Evolutionary conservation across 2,797 vertebrate species (phyloP), one percentile per base, ranked within the genome.

Genomic region (Kryptolebias ocellatus): DNA sequence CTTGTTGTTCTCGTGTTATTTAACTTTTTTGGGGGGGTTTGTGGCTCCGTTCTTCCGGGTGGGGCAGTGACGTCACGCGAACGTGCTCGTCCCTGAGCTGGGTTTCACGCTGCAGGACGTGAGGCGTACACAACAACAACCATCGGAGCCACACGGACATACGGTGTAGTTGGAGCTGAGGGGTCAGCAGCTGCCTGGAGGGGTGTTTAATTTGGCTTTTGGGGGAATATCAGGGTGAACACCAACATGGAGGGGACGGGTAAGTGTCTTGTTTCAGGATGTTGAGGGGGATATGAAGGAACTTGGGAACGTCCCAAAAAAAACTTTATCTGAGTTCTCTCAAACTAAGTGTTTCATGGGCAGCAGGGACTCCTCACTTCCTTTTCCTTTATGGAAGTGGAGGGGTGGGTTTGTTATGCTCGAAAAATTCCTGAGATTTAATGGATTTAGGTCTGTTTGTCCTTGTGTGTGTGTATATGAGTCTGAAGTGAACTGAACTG

Each of bases 191-290:
- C 12, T 59, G 27, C 4, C 1, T 15, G 3, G 37, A 47, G 44
- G 52, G 20, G 20, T 24, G 20, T 2, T 60, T 44, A 50, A 2
- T 4, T 50, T 49, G 11, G 14, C 44, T 49, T 15, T 12, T 24
- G 20, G 12, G 8, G 62, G 42, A 56, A n/a, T 2, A 2, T 14
- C 15, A 5, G 1, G 24, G 76, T 71, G 70, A 31, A 70, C 17
- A 12, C 2, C 8, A 75, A 28, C 42, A 9, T 3, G 1, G 78
- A 85, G 37, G 64, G 39, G 0, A 74, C 83, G 49, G 78, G 76
- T 90, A 80, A 87, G 81, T 75, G 14, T 4, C 28, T 17, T 24
- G 34, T 42, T 14, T 28, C 44, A 44, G 2, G 14, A n/a, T 51
- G 24, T 37, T 64, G 1, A 57, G 50, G 11, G 2, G 29, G 74